phyloP scores from a whole-genome alignment of 1,140 invertebrate species.

The Araneus ventricosus region DNA sequence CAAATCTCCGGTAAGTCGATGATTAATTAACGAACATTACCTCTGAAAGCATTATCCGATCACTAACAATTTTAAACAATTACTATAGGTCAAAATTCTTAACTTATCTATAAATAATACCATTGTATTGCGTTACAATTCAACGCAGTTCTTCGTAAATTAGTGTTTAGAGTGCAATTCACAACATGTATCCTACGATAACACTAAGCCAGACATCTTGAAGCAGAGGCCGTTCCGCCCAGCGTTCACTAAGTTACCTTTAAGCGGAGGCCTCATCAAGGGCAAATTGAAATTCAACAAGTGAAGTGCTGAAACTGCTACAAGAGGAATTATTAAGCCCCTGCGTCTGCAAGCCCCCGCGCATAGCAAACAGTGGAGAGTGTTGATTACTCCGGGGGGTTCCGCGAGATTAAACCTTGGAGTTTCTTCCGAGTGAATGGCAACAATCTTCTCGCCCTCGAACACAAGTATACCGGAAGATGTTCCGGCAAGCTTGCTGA shows the following conservation, averaged over 20 bases:
- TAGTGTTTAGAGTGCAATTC: too few relatives aligned
- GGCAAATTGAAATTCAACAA: conserved; percentile 22
- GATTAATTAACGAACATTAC: too few relatives aligned
- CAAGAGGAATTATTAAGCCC: background rate
- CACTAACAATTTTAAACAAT: too few relatives aligned
- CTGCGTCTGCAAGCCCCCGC: background rate
- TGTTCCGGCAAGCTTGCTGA: background rate
- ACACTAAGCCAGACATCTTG: too few relatives aligned
- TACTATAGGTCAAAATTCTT: too few relatives aligned
- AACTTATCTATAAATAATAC: too few relatives aligned
- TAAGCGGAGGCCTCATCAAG: background rate
- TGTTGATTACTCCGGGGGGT: conserved; percentile 8
- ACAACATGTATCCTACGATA: too few relatives aligned
- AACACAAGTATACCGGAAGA: background rate
- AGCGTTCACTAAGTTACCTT: background rate
- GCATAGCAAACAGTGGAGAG: background rate
- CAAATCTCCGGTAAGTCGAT: too few relatives aligned
- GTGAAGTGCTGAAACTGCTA: background rate
- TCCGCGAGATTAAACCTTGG: background rate
- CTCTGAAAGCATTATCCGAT: too few relatives aligned
- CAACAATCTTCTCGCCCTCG: background rate
- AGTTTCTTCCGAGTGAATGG: background rate
- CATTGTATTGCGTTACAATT: too few relatives aligned
- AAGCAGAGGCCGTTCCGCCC: background rate
- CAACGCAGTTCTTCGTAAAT: too few relatives aligned